Base-by-base conservation (phyloP, 2,888 invertebrate genomes). In the Watsonalla cultraria region DNA sequence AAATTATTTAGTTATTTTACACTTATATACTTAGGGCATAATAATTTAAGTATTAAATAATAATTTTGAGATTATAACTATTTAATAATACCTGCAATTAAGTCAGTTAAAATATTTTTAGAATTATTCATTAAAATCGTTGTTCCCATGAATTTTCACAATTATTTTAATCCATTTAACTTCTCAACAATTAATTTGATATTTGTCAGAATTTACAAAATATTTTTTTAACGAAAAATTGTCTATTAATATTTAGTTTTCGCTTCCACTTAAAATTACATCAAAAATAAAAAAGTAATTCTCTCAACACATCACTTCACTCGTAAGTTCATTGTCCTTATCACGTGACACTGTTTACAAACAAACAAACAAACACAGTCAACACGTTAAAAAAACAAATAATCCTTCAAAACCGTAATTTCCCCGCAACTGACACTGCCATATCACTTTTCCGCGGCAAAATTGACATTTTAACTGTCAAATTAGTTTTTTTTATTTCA, bases 281-380 rank as follows among this genome's bases (percentile, higher is more conserved):
- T 35, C 47, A 54, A 24, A 33, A 39, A 49, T 50, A 55, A 56
- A n/a, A n/a, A n/a, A n/a, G n/a, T 58, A 53, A 49, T 52, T 46
- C 51, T 48, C 45, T 35, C 15, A 50, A 39, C 45, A 33, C 53
- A 33, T 45, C 53, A 61, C 46, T 51, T 54, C 54, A 54, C 54
- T n/a, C n/a, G n/a, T n/a, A n/a, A 60, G 65, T 58, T 64, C 68
- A 64, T 46, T 57, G 56, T 66, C 66, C 64, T 34, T 48, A 13
- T 50, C 76, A 72, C 72, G 72, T 75, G 71, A 45, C 57, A 49
- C 62, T 80, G 74, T 80, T 80, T 69, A 72, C 71, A 69, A 78
- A 78, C 77, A 78, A 61, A 66, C 60, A 65, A 60, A 62, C 56
- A 62, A 61, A 62, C 52, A 55, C 52, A 15, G 7, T 8, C 14